phyloP scores from a whole-genome alignment of 1,140 invertebrate genomes.

The Drosophila takahashii region DNA sequence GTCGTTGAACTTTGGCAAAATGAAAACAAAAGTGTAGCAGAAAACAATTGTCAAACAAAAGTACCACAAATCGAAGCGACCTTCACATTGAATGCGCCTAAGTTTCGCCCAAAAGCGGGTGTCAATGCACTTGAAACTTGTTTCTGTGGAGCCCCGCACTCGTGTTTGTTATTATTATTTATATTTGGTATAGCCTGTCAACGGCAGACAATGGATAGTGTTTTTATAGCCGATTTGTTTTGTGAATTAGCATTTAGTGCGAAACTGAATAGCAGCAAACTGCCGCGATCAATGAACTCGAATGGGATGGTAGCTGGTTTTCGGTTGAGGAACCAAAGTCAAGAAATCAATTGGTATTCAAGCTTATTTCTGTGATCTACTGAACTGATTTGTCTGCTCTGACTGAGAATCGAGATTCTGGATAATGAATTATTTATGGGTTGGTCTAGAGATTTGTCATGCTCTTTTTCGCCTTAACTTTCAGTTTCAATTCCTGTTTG shows the following conservation, averaged over 20 bases:
- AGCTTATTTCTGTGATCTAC: constrained; percentile 34
- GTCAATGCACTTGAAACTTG: constrained; percentile 71
- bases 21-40: constrained; percentile 39
- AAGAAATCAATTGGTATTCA: constrained; percentile 44
- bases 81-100: constrained; percentile 76
- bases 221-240: constrained; percentile 55
- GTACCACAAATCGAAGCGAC: constrained; percentile 47
- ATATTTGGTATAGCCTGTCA: constrained; percentile 67
- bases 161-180: constrained; percentile 59
- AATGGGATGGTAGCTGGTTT: constrained; percentile 62
- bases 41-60: constrained; percentile 40
- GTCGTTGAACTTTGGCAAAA: constrained; percentile 59
- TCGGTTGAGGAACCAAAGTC: constrained; percentile 45
- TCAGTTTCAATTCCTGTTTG: constrained; percentile 48
- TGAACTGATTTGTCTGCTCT: constrained; percentile 47
- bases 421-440: constrained; percentile 20
- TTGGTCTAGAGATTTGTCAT: constrained; percentile 1
- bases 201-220: constrained; percentile 54
- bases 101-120: constrained; percentile 27
- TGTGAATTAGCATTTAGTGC: constrained; percentile 65
- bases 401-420: constrained; percentile 13
- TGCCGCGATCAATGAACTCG: constrained; percentile 69
- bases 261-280: constrained; percentile 31
- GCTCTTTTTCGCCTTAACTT: constrained; percentile 3
- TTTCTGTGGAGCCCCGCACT: constrained; percentile 43